A percentile compares a stretch with the other conserved stretches of the same genome.
phyloP scores from a whole-genome alignment of 1,140 invertebrate species.

The Delia radicum region DNA sequence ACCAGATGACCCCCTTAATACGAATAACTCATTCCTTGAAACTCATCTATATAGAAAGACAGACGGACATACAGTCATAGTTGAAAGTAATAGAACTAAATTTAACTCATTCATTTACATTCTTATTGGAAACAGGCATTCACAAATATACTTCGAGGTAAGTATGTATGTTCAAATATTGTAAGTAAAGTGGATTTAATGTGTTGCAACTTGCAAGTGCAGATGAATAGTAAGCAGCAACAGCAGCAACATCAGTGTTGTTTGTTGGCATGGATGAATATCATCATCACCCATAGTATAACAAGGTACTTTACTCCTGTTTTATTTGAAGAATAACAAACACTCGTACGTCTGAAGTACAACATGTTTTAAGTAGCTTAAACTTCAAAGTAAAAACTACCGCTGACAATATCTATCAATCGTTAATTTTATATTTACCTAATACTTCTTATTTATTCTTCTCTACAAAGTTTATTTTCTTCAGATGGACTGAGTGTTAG shows the following conservation, averaged over 20 bases:
- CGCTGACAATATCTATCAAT: constrained; percentile 16
- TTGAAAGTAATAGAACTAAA: background rate
- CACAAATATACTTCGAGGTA: background rate
- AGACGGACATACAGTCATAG: background rate
- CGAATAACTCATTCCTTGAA: too few species aligned
- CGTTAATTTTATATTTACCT: constrained; percentile 15
- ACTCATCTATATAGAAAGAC: background rate
- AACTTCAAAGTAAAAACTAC: constrained; percentile 6
- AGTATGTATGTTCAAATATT: background rate
- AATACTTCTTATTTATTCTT: too few species aligned
- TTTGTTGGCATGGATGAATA: too few species aligned
- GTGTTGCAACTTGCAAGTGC: constrained; percentile 21
- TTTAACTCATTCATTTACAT: background rate
- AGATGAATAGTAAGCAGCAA: background rate
- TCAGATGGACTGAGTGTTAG: too few species aligned
- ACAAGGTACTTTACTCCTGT: constrained; percentile 17
- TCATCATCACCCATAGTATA: too few species aligned
- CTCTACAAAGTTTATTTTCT: too few species aligned
- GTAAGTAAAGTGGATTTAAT: constrained; percentile 9
- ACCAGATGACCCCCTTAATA: too few species aligned
- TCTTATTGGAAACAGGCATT: background rate
- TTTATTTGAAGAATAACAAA: background rate
- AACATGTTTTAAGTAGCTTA: constrained; percentile 18
- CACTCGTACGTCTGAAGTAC: background rate
- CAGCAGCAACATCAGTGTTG: background rate